Evolutionary conservation across 2,113 vertebrate species (phyloP), one percentile per base, ranked within the genome.

Genomic region (Tetrax tetrax): DNA sequence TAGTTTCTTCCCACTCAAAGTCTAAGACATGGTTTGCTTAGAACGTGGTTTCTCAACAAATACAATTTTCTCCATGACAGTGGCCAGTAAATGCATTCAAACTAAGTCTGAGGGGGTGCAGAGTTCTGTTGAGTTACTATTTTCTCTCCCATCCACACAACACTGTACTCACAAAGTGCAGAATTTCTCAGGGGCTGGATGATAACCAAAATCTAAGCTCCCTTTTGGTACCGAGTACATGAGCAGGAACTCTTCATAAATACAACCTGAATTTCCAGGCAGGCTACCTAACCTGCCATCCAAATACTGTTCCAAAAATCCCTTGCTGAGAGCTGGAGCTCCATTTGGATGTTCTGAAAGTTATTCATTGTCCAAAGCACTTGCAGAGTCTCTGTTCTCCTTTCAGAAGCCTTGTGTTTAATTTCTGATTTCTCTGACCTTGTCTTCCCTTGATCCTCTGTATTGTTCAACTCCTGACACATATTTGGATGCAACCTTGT

Each of bases 61-160:
- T 50, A 45, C 0, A 9, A 15, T 65, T 83, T 76, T 77, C 68
- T 61, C 89, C 64, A 10, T 86, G 54, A 25, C 35, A 90, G 45
- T 84, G 61, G 50, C 88, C 37, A 70, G 79, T 84, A 90, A 90
- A 92, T 69, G 25, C 53, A 53, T 89, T 96, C n/a, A 60, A 23
- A 81, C 21, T 57, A 92, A 88, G 69, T 65, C 80, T 89, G 80
- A 71, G 88, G 93, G 56, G 37, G 1, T 1, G 56, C 53, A 35
- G 43, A 86, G 37, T 80, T 89, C 60, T 81, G 60, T 53, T 84
- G 65, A 90, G 83, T 78, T 86, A 25, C 65, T 87, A 2, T 82
- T 93, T 95, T 91, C 37, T 83, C 33, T 89, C 60, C 41, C 0
- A 0, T 66, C 47, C 24, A 76, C 18, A 72, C 45, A 92, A 28